A percentile compares a stretch with the other conserved stretches of the same genome.
These are phyloP conservation scores for Falco biarmicus DNA, from an alignment of 2,797 vertebrate species.

Conservation along the genomic window DNA sequence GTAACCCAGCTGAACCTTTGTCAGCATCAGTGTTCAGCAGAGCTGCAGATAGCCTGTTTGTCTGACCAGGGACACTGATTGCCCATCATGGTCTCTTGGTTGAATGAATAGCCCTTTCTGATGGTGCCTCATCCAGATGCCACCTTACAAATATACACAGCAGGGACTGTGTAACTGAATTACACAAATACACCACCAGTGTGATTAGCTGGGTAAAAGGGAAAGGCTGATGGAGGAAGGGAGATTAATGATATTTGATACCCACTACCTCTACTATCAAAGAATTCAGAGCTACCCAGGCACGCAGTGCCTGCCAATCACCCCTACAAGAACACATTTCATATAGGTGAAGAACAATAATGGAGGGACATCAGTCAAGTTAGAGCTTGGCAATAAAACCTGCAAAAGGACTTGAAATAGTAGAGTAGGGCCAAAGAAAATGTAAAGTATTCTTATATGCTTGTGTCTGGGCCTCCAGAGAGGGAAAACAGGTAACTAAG, in stretches of 20 bases:
- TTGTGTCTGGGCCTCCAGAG: not conserved
- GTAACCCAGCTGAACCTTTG: slow-evolving; percentile 34
- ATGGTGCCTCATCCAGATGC: not conserved
- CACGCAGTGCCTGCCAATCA: not conserved
- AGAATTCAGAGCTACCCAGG: not conserved
- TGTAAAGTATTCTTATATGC: not conserved
- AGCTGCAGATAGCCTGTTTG: not conserved
- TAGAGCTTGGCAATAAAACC: not conserved
- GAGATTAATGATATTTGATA: not conserved
- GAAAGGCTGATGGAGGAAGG: not conserved
- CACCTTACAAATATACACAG: not conserved
- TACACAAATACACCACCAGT: not conserved
- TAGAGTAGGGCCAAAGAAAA: not conserved
- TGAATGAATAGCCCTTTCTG: not conserved
- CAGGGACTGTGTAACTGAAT: not conserved
- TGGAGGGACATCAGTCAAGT: not conserved
- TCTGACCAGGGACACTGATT: not conserved
- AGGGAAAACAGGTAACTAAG: not conserved
- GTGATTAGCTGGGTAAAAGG: not conserved
- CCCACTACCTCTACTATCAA: not conserved
- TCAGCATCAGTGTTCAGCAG: not conserved
- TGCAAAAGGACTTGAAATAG: not conserved
- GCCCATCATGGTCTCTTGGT: not conserved
- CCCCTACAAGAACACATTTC: not conserved
- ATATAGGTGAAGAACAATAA: not conserved